phyloP scores from a whole-genome alignment of 1,140 invertebrate species.

The Aricia agestis region DNA sequence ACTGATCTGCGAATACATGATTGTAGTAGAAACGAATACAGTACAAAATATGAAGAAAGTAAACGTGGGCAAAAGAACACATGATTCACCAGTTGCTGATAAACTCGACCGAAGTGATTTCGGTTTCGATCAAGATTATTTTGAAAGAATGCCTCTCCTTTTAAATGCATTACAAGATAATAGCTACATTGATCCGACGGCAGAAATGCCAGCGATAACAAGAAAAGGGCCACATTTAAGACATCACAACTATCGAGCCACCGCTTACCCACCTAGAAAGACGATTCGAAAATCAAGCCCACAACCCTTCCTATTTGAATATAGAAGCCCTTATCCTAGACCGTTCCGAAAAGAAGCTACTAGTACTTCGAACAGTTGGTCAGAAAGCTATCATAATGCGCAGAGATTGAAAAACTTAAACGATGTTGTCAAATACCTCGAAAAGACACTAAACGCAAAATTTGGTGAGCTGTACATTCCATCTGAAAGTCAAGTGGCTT shows the following conservation, averaged over 20 bases:
- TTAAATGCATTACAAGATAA: constrained; percentile 67
- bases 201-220: constrained; percentile 32
- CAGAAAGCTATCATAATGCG: constrained; percentile 63
- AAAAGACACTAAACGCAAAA: constrained; percentile 63
- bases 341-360: constrained; percentile 58
- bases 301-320: constrained; percentile 59
- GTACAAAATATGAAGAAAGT: constrained; percentile 50
- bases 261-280: constrained; percentile 24
- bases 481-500: constrained; percentile 49
- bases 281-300: constrained; percentile 56
- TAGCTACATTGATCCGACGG: constrained; percentile 43
- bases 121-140: constrained; percentile 69
- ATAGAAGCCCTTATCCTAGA: constrained; percentile 53
- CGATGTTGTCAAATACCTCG: constrained; percentile 65
- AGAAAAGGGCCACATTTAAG: constrained; percentile 30
- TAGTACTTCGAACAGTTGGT: constrained; percentile 46
- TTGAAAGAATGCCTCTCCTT: constrained; percentile 64
- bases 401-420: constrained; percentile 65
- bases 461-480: constrained; percentile 50
- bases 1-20: constrained; percentile 69
- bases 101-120: constrained; percentile 58
- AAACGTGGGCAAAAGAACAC: constrained; percentile 34
- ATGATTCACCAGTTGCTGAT: constrained; percentile 52
- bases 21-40: constrained; percentile 63
- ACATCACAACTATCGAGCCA: constrained; percentile 23